phyloP scores from a whole-genome alignment of 2,797 vertebrate species.

The Myioborus miniatus region DNA sequence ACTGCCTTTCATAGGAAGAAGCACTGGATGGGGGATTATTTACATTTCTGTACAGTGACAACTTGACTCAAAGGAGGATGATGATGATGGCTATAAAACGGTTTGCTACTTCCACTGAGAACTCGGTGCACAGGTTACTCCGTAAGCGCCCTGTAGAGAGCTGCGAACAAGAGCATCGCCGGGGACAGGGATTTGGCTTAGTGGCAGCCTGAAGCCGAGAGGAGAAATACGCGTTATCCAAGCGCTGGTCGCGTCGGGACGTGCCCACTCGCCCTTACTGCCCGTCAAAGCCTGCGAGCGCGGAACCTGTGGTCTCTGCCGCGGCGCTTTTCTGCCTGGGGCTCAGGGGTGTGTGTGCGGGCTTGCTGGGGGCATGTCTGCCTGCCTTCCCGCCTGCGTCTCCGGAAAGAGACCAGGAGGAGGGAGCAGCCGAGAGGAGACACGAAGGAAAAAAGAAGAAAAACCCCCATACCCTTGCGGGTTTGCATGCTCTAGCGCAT shows the following conservation, averaged over 20 bases:
- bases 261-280: accelerated
- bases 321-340: background rate
- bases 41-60: background rate
- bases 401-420: background rate
- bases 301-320: background rate
- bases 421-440: background rate
- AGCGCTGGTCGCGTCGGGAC: background rate
- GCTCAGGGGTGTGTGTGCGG: background rate
- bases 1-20: background rate
- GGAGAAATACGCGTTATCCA: background rate
- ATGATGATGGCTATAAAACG: background rate
- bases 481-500: background rate
- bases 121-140: background rate
- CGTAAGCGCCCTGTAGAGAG: background rate
- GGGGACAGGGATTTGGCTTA: background rate
- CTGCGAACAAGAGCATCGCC: background rate
- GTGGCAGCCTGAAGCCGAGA: background rate
- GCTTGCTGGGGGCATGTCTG: accelerated
- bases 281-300: background rate
- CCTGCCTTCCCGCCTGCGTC: background rate
- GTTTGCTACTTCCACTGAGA: background rate
- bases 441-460: accelerated
- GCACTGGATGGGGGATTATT: background rate
- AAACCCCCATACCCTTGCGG: accelerated
- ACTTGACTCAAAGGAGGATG: background rate